These are phyloP conservation scores for Mythimna impura DNA, from an alignment of 2,888 invertebrate genomes.

Conservation along the genomic window DNA sequence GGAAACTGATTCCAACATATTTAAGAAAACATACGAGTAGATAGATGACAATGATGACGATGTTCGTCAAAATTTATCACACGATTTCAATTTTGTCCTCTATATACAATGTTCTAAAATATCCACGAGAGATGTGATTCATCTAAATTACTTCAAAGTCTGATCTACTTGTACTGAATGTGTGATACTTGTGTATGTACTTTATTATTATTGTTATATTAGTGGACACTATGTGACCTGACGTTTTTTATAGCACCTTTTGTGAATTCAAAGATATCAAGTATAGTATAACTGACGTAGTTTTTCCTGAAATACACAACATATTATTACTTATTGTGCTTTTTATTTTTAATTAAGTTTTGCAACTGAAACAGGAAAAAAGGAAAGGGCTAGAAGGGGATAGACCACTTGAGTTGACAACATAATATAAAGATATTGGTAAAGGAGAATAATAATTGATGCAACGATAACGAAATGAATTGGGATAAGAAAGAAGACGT, in stretches of 20 bases:
- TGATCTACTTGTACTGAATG: constrained; percentile 64
- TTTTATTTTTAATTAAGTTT: constrained; percentile 13
- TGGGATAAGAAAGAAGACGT: too few species aligned
- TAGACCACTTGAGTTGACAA: too few species aligned
- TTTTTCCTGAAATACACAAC: constrained; percentile 59
- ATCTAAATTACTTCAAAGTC: constrained; percentile 62
- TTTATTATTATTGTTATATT: constrained; percentile 41
- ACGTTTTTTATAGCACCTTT: constrained; percentile 67
- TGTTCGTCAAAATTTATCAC: not conserved
- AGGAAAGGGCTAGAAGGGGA: too few species aligned
- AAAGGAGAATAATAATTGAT: too few species aligned
- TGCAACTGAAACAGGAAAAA: too few species aligned
- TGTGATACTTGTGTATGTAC: constrained; percentile 66
- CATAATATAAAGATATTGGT: too few species aligned
- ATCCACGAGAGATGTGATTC: constrained; percentile 48
- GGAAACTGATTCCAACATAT: too few species aligned
- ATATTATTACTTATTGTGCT: constrained; percentile 16
- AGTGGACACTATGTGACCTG: constrained; percentile 56
- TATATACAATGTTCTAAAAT: constrained; percentile 9
- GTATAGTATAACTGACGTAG: constrained; percentile 47
- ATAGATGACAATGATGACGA: not conserved
- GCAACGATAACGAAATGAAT: too few species aligned
- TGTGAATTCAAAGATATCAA: constrained; percentile 48
- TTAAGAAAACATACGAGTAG: too few species aligned
- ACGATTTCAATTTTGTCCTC: constrained; percentile 21